These are phyloP conservation scores for Chamaea fasciata DNA, from an alignment of 2,113 vertebrate genomes.

Conservation along the genomic window DNA sequence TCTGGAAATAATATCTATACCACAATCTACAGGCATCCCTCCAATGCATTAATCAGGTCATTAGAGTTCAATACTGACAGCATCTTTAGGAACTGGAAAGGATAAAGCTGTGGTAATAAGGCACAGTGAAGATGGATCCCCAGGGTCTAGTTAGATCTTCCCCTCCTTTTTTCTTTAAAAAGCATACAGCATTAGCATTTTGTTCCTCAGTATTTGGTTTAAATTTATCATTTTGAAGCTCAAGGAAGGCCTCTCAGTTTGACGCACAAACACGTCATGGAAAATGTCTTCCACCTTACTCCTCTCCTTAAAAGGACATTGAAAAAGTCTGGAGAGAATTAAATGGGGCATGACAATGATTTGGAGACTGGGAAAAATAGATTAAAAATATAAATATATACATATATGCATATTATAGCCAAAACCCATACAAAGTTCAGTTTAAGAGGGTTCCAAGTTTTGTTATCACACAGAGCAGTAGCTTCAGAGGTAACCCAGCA, in stretches of 20 bases:
- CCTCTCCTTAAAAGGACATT: background rate
- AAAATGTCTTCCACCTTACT: background rate
- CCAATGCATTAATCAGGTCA: conserved; percentile 45
- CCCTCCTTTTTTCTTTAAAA: background rate
- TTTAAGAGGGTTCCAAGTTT: background rate
- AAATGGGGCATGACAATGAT: background rate
- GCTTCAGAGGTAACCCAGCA: background rate
- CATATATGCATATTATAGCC: background rate
- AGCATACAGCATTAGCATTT: background rate
- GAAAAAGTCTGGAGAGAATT: background rate
- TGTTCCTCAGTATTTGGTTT: background rate
- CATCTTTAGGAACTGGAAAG: conserved; percentile 6
- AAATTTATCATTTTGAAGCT: background rate
- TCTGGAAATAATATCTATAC: conserved; percentile 42
- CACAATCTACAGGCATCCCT: conserved; percentile 22
- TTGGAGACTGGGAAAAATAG: background rate
- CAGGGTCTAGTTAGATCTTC: background rate
- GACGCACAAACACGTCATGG: background rate
- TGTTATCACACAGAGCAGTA: background rate
- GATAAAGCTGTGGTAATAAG: background rate
- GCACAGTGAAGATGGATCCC: background rate
- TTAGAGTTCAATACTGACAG: conserved; percentile 33
- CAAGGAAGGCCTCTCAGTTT: background rate
- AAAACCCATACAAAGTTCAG: background rate
- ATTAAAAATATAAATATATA: background rate